These are phyloP conservation scores for Oscheius myriophilus DNA, from an alignment of 2,888 invertebrate genomes.

Conservation along the genomic window DNA sequence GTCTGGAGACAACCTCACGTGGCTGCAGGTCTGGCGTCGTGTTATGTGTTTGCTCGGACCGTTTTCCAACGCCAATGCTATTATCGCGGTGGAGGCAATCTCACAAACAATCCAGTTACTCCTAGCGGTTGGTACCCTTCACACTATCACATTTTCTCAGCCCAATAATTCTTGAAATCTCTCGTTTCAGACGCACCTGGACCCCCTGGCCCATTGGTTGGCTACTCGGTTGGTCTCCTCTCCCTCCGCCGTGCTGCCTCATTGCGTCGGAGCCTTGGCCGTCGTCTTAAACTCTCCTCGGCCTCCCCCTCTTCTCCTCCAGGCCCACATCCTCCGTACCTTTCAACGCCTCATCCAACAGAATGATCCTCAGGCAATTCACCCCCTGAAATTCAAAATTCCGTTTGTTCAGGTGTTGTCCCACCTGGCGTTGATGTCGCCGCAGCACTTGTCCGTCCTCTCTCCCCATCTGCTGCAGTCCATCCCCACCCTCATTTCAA, in stretches of 20 bases:
- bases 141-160: too few species aligned
- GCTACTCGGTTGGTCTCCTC: slow-evolving; percentile 53
- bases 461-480: slow-evolving; percentile 31
- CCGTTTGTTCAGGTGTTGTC: slow-evolving; percentile 30
- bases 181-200: slow-evolving; percentile 38
- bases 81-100: slow-evolving; percentile 62
- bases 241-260: slow-evolving; percentile 55
- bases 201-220: slow-evolving; percentile 66
- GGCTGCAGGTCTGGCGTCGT: slow-evolving; percentile 67
- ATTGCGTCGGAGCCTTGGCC: slow-evolving; percentile 60
- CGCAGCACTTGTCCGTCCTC: slow-evolving; percentile 30
- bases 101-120: slow-evolving; percentile 57
- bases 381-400: not conserved
- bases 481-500: slow-evolving; percentile 17
- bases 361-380: slow-evolving; percentile 38
- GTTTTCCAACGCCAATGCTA: slow-evolving; percentile 43
- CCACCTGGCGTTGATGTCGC: slow-evolving; percentile 27
- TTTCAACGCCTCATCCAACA: slow-evolving; percentile 56
- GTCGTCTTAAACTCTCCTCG: slow-evolving; percentile 53
- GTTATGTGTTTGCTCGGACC: slow-evolving; percentile 62
- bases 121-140: slow-evolving; percentile 38
- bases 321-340: slow-evolving; percentile 58
- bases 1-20: slow-evolving; percentile 57
- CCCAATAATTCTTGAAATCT: not conserved
- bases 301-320: slow-evolving; percentile 53